These are phyloP conservation scores for Dynastes hyllus DNA, from an alignment of 2,888 invertebrate genomes.

Conservation along the genomic window DNA sequence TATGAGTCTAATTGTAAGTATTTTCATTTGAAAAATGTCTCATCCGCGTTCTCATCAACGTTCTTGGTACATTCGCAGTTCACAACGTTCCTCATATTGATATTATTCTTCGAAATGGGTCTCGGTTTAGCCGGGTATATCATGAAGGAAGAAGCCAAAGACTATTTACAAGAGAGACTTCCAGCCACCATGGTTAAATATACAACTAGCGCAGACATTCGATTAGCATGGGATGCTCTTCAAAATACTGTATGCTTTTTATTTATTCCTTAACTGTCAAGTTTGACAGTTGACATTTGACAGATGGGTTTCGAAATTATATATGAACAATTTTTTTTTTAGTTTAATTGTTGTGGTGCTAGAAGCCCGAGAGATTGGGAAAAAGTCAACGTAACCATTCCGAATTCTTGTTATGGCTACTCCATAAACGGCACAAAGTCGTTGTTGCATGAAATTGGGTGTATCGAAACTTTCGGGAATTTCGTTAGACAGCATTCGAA, in stretches of 20 bases:
- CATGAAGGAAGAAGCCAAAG: constrained; percentile 79
- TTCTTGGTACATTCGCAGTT: constrained; percentile 73
- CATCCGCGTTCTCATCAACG: no score
- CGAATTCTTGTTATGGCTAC: constrained; percentile 77
- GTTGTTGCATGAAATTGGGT: constrained; percentile 74
- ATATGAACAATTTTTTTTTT: constrained; percentile 58
- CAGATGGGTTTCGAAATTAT: background rate
- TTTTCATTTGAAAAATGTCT: constrained; percentile 4
- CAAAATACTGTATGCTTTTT: constrained; percentile 83
- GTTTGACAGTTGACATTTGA: constrained; percentile 27
- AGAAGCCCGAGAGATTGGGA: constrained; percentile 79
- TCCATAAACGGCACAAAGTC: constrained; percentile 62
- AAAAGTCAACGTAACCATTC: constrained; percentile 71
- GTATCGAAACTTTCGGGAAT: constrained; percentile 76
- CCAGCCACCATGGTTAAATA: constrained; percentile 81
- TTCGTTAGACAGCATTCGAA: constrained; percentile 81
- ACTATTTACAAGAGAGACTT: constrained; percentile 78
- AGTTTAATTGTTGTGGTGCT: constrained; percentile 86
- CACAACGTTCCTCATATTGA: constrained; percentile 82
- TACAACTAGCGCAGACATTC: constrained; percentile 71
- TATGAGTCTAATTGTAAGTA: constrained; percentile 91
- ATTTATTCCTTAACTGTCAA: background rate
- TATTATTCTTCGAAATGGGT: constrained; percentile 87
- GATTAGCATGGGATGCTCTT: constrained; percentile 84
- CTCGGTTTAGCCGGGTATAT: constrained; percentile 88